Evolutionary conservation across 2,888 invertebrate genomes (phyloP).

Genomic region (Hyppa rectilinea): DNA sequence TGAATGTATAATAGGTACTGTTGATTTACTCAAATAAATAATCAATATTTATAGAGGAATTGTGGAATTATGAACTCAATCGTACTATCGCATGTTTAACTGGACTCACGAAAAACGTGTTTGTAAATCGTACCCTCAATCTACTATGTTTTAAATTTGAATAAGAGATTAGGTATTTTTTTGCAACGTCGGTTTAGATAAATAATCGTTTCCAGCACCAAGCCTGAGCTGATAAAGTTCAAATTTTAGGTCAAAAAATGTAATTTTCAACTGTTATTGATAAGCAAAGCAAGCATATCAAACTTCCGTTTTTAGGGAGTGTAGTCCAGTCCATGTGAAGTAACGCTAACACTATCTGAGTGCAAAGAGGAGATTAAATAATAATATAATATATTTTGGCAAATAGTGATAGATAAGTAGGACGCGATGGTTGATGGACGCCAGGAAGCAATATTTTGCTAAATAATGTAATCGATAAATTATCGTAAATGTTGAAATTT

Average conservation of each 20-base stretch:
- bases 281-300: conserved; percentile 51
- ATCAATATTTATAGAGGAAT: too few relatives aligned
- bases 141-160: background rate
- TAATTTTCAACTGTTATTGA: conserved; percentile 51
- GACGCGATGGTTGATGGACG: conserved; percentile 10
- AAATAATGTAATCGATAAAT: conserved; percentile 23
- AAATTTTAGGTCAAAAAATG: conserved; percentile 58
- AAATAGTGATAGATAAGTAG: conserved; percentile 33
- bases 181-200: conserved; percentile 3
- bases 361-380: conserved; percentile 40
- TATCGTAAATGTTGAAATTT: background rate
- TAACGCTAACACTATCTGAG: conserved; percentile 45
- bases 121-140: background rate
- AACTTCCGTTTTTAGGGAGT: conserved; percentile 60
- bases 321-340: conserved; percentile 16
- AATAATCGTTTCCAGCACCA: conserved; percentile 24
- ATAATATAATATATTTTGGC: conserved; percentile 21
- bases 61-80: background rate
- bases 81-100: background rate
- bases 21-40: too few relatives aligned
- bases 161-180: background rate
- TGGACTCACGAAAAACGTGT: background rate
- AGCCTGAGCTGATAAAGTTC: conserved; percentile 47
- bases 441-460: background rate
- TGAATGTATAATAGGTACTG: too few relatives aligned